phyloP scores from a whole-genome alignment of 2,113 vertebrate genomes.

The Pelodiscus sinensis region DNA sequence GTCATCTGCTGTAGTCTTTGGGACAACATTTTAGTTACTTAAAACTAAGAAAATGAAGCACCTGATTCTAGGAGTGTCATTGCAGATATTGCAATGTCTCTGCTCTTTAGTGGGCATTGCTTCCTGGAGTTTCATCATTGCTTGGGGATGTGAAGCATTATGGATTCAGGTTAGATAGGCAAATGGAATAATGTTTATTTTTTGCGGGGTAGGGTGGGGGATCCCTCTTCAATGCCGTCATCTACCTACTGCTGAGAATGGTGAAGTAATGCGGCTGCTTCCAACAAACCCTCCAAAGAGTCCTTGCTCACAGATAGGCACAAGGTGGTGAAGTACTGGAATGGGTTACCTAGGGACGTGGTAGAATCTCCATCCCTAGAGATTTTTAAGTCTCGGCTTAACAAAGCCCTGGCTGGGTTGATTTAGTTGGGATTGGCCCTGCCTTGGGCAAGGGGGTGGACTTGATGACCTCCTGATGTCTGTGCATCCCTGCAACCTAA shows the following conservation, averaged over 20 bases:
- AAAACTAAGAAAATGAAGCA: no score
- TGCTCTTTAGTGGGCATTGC: neutral
- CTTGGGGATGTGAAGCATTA: neutral
- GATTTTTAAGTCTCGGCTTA: no score
- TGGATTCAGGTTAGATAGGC: neutral
- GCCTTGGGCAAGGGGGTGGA: no score
- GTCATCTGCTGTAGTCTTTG: neutral
- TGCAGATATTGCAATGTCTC: neutral
- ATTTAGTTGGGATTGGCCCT: no score
- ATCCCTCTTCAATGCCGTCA: neutral
- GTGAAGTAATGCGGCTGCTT: neutral
- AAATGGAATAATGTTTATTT: neutral
- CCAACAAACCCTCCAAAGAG: neutral
- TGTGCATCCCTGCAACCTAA: neutral
- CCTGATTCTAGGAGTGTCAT: neutral
- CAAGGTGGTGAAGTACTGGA: no score
- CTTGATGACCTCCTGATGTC: no score
- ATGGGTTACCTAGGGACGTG: no score
- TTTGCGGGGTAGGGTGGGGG: no score
- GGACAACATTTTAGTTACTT: neutral
- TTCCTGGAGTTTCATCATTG: neutral
- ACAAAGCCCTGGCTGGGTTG: no score
- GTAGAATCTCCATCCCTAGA: no score
- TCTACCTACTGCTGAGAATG: neutral
- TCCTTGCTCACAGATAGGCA: neutral